These are phyloP conservation scores for Archilochus colubris DNA, from an alignment of 2,113 vertebrate species.

Conservation along the genomic window DNA sequence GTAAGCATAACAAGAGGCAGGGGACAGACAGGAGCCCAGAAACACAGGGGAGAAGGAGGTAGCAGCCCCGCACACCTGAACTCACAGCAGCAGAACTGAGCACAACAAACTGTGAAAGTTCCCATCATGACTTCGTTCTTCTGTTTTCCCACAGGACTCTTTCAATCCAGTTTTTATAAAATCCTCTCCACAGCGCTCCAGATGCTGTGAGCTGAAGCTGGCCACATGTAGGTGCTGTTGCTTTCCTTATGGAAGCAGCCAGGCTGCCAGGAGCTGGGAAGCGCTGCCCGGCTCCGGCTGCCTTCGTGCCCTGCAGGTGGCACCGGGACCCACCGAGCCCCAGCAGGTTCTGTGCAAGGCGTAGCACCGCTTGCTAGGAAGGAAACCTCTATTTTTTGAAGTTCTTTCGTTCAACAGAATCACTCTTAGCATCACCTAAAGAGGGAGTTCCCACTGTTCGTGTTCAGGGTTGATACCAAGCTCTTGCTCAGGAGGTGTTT, in stretches of 20 bases:
- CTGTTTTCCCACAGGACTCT: fast-evolving
- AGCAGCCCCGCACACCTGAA: fast-evolving
- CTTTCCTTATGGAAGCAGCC: not conserved
- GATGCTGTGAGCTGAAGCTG: fast-evolving
- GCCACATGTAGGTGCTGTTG: constrained; percentile 27
- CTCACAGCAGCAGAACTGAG: fast-evolving
- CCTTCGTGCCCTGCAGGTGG: constrained; percentile 41
- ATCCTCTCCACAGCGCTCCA: fast-evolving
- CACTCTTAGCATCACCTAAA: not conserved
- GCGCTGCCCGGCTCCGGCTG: not conserved
- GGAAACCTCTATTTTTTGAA: not conserved
- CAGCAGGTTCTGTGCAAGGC: fast-evolving
- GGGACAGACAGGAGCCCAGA: not conserved
- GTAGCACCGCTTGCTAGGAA: fast-evolving
- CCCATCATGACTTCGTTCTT: fast-evolving
- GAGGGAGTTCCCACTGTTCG: not conserved
- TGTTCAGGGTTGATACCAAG: not conserved
- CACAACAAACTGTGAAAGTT: fast-evolving
- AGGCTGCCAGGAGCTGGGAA: fast-evolving
- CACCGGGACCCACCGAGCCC: not conserved
- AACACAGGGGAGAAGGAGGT: fast-evolving
- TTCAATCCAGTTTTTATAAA: fast-evolving
- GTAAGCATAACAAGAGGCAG: fast-evolving
- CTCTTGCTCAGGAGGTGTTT: not conserved
- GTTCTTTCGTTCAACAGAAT: fast-evolving